Evolutionary conservation across 2,888 invertebrate species (phyloP).

Genomic region (Conistra vaccinii): DNA sequence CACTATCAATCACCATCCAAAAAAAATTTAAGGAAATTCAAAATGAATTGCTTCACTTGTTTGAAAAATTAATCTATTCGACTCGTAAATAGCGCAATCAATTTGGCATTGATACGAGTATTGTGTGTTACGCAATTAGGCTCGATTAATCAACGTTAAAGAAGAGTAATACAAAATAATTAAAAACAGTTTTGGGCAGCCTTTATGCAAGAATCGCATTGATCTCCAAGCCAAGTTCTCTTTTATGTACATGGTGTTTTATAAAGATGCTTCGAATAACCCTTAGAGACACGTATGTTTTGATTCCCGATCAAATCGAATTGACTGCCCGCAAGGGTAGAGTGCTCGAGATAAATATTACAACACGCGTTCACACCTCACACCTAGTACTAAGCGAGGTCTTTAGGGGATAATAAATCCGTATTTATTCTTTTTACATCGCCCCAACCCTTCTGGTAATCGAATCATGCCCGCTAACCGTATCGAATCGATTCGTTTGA

Average conservation of each 20-base stretch:
- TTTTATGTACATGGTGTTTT: not conserved
- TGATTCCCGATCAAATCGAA: constrained; percentile 85
- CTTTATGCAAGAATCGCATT: not conserved
- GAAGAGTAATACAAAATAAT: not conserved
- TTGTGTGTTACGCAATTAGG: not conserved
- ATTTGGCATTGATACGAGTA: not conserved
- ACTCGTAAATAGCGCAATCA: not conserved
- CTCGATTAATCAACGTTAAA: not conserved
- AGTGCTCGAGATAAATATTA: constrained; percentile 85
- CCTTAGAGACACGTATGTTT: constrained; percentile 82
- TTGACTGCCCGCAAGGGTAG: constrained; percentile 84
- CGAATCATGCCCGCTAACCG: constrained; percentile 85
- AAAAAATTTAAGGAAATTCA: no score
- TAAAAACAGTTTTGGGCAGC: not conserved
- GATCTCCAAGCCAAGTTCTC: not conserved
- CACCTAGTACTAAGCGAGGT: constrained; percentile 87
- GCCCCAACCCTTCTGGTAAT: constrained; percentile 84
- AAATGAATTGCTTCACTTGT: not conserved
- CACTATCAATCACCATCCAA: not conserved
- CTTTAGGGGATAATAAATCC: constrained; percentile 90
- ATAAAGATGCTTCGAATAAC: constrained; percentile 56
- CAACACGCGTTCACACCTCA: constrained; percentile 88
- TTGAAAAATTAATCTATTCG: not conserved
- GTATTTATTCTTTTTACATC: constrained; percentile 90
- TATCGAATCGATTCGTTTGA: constrained; percentile 84